These are phyloP conservation scores for Leucophenga varia DNA, from an alignment of 1,140 invertebrate species.

Conservation along the genomic window DNA sequence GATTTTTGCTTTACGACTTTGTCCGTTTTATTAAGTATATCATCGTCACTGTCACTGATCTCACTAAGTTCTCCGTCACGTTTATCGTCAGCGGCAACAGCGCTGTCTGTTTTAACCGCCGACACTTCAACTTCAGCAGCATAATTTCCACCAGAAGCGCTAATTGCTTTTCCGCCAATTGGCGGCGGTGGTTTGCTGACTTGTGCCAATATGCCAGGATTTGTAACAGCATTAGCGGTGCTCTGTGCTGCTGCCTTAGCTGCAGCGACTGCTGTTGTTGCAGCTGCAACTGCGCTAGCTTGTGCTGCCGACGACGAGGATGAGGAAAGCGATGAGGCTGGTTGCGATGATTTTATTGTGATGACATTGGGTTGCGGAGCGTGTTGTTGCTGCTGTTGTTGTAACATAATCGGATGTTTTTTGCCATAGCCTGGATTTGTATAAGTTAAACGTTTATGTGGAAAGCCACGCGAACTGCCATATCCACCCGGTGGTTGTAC, in stretches of 20 bases:
- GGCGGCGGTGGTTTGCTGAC: constrained; percentile 12
- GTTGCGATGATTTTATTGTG: constrained; percentile 5
- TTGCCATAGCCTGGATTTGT: constrained; percentile 26
- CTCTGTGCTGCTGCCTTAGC: constrained; percentile 50
- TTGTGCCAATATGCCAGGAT: constrained; percentile 48
- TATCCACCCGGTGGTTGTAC: constrained; percentile 36
- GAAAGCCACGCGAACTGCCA: constrained; percentile 33
- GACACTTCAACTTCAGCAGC: background rate
- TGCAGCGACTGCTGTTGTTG: constrained; percentile 48
- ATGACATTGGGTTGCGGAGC: too few relatives aligned
- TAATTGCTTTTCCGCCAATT: background rate
- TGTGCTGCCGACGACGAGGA: constrained; percentile 32
- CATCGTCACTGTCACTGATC: constrained; percentile 84
- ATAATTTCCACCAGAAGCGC: background rate
- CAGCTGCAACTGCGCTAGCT: constrained; percentile 43
- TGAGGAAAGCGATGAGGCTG: constrained; percentile 10
- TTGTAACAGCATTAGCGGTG: constrained; percentile 46
- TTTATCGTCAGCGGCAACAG: too few relatives aligned
- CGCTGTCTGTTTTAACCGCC: too few relatives aligned
- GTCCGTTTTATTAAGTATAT: constrained; percentile 68
- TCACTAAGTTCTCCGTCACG: constrained; percentile 74
- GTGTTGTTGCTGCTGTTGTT: background rate
- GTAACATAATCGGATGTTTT: constrained; percentile 5
- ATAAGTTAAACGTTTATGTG: constrained; percentile 44
- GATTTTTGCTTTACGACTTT: constrained; percentile 42